Evolutionary conservation across 2,113 vertebrate genomes (phyloP).

Genomic region (Cacatua alba): DNA sequence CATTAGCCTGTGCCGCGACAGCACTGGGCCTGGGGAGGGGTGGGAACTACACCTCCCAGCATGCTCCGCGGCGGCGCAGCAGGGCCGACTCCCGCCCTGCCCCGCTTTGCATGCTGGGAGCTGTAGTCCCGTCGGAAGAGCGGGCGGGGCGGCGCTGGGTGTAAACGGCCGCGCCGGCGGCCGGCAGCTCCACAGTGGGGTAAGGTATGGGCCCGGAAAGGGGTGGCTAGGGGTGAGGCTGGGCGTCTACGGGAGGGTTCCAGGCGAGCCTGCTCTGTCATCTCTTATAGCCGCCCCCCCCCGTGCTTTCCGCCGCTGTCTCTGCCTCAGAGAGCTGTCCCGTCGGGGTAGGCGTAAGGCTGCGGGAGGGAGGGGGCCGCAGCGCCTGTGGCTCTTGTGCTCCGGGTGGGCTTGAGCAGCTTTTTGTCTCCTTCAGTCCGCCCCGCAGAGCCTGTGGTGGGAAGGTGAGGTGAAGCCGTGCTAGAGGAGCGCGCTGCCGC

Average conservation of each 20-base stretch:
- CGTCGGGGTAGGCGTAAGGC: not conserved
- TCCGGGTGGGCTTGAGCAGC: fast-evolving
- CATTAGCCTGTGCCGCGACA: too few species aligned
- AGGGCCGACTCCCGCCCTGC: fast-evolving
- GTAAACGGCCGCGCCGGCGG: not conserved
- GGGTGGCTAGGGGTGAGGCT: not conserved
- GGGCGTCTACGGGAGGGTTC: too few species aligned
- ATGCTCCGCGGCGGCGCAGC: fast-evolving
- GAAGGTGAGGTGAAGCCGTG: not conserved
- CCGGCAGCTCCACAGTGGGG: not conserved
- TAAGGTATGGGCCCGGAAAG: not conserved
- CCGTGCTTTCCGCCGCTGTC: not conserved
- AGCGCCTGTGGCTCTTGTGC: not conserved
- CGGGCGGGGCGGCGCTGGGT: not conserved
- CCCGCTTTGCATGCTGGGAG: not conserved
- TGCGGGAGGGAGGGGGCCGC: not conserved
- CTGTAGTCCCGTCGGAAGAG: slow-evolving; percentile 6
- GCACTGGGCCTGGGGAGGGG: fast-evolving
- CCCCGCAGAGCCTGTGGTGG: not conserved
- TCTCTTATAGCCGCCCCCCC: not conserved
- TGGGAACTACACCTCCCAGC: not conserved
- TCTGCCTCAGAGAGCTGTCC: not conserved
- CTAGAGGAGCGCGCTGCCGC: not conserved
- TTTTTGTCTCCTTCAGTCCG: not conserved
- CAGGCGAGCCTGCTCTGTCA: not conserved